Evolutionary conservation across 1,140 invertebrate species (phyloP).

Genomic region (Hypsibius dujardini): DNA sequence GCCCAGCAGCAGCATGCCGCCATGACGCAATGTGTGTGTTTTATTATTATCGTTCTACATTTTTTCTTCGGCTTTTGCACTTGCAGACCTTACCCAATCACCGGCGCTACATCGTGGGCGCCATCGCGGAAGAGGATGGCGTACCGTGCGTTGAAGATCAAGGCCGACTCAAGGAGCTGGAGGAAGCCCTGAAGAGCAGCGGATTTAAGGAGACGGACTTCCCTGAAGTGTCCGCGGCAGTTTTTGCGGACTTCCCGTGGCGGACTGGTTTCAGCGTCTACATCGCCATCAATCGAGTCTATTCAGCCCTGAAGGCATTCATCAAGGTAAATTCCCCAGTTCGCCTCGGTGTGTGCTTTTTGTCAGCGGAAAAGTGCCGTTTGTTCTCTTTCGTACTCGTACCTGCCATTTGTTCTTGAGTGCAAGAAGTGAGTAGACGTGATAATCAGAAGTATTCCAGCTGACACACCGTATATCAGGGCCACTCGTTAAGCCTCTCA

Average conservation of each 20-base stretch:
- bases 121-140: conserved; percentile 29
- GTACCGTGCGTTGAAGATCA: conserved; percentile 24
- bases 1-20: too few species aligned
- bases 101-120: conserved; percentile 31
- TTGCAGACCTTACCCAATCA: background rate
- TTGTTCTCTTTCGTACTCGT: too few species aligned
- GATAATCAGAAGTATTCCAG: too few species aligned
- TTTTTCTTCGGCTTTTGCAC: too few species aligned
- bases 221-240: conserved; percentile 33
- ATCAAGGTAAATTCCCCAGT: conserved; percentile 28
- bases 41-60: too few species aligned
- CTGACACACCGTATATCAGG: too few species aligned
- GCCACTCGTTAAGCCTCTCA: too few species aligned
- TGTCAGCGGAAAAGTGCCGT: too few species aligned
- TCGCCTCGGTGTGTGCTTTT: too few species aligned
- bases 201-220: conserved; percentile 33
- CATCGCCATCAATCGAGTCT: conserved; percentile 34
- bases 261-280: conserved; percentile 34
- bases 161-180: conserved; percentile 24
- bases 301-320: conserved; percentile 32
- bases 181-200: conserved; percentile 24
- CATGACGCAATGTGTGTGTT: too few species aligned
- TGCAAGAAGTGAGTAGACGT: too few species aligned
- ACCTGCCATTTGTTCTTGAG: too few species aligned
- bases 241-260: conserved; percentile 34